These are phyloP conservation scores for Coregonus clupeaformis DNA, from an alignment of 2,113 vertebrate species.

Conservation along the genomic window DNA sequence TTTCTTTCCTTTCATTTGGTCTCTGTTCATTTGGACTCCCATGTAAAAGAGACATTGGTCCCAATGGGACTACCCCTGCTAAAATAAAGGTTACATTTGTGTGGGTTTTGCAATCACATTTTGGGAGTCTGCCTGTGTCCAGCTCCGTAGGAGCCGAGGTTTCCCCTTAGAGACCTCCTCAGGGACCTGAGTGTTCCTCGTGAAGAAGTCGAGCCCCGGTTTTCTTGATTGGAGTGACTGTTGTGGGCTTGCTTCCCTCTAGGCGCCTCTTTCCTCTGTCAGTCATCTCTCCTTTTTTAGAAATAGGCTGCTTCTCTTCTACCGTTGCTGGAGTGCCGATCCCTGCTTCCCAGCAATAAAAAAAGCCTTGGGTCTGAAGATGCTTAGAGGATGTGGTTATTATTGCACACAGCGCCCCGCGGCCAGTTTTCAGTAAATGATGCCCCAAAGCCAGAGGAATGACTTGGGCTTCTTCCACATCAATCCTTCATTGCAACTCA, in stretches of 20 bases:
- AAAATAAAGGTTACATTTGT: constrained; percentile 42
- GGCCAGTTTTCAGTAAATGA: constrained; percentile 78
- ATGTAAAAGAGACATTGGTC: too few species aligned
- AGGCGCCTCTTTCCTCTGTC: constrained; percentile 4
- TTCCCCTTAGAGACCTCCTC: constrained; percentile 12
- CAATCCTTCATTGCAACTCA: constrained; percentile 68
- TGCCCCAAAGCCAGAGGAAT: constrained; percentile 76
- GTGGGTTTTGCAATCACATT: neutral
- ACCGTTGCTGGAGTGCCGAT: constrained; percentile 58
- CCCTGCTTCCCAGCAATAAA: constrained; percentile 78
- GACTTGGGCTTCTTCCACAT: constrained; percentile 72
- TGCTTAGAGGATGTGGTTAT: constrained; percentile 81
- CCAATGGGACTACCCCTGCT: too few species aligned
- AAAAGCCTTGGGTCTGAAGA: constrained; percentile 77
- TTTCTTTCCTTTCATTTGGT: neutral
- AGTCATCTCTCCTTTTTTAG: constrained; percentile 52
- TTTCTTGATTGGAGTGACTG: constrained; percentile 21
- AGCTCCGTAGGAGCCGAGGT: constrained; percentile 29
- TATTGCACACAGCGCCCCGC: constrained; percentile 66
- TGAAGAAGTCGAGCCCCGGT: neutral
- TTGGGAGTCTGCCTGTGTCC: constrained; percentile 32
- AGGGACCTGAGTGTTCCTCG: constrained; percentile 27
- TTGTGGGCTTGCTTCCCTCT: constrained; percentile 37
- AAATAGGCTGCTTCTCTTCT: constrained; percentile 64
- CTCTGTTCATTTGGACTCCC: neutral